A percentile compares a stretch with the other conserved stretches of the same genome.
Evolutionary conservation across 37 sponge, comb jelly and placozoan species (phyloP).

Genomic region (Diacarnus erythraeanus): DNA sequence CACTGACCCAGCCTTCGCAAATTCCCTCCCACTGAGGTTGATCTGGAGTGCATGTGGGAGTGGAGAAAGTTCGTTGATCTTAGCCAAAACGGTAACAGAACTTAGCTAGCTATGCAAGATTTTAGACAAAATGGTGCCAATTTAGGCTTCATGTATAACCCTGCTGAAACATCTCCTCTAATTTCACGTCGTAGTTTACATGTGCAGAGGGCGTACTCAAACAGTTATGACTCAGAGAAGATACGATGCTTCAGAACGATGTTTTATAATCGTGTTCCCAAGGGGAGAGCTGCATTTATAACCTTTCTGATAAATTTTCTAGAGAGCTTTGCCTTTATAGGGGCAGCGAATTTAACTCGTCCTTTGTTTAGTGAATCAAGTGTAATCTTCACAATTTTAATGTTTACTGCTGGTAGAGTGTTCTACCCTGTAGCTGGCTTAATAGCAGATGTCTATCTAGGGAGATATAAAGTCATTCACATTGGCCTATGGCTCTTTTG

Average conservation of each 20-base stretch:
- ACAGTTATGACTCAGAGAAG: neutral
- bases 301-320: slow-evolving; percentile 19
- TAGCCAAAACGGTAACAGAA: no score
- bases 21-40: no score
- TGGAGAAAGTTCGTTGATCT: no score
- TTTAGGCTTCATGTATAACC: neutral
- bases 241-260: neutral
- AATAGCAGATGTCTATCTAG: slow-evolving; percentile 41
- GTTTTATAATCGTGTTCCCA: slow-evolving; percentile 23
- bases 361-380: no score
- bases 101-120: no score
- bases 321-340: slow-evolving; percentile 35
- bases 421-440: slow-evolving; percentile 53
- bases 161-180: neutral
- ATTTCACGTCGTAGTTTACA: neutral
- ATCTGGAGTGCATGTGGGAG: no score
- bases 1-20: no score
- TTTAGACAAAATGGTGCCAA: no score
- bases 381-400: neutral
- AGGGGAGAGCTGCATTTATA: slow-evolving; percentile 21
- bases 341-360: neutral
- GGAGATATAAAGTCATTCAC: slow-evolving; percentile 42
- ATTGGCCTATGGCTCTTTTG: slow-evolving; percentile 51
- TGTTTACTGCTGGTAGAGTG: slow-evolving; percentile 14
- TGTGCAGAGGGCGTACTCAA: neutral